phyloP scores from a whole-genome alignment of 2,888 invertebrate genomes.

The Amphimallon solstitiale region DNA sequence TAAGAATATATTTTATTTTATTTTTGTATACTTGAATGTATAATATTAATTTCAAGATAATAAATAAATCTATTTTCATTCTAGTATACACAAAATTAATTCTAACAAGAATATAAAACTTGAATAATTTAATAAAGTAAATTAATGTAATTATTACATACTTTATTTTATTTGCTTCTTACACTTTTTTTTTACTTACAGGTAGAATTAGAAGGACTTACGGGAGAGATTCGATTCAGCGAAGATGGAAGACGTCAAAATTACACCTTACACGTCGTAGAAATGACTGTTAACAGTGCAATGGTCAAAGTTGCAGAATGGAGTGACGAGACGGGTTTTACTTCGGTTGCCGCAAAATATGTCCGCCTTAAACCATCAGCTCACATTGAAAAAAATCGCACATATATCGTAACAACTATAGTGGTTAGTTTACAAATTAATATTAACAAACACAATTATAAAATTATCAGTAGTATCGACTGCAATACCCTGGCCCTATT shows the following conservation, averaged over 20 bases:
- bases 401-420: conserved; percentile 87
- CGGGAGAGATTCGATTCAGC: conserved; percentile 90
- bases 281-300: conserved; percentile 93
- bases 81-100: no score
- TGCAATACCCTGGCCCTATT: no score
- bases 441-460: background rate
- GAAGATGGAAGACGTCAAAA: conserved; percentile 89
- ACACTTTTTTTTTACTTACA: conserved; percentile 61
- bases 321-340: conserved; percentile 83
- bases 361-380: conserved; percentile 75
- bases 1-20: no score
- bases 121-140: no score
- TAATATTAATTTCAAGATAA: no score
- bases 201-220: conserved; percentile 91
- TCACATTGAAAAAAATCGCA: conserved; percentile 82
- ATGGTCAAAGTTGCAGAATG: conserved; percentile 93
- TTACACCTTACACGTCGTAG: conserved; percentile 89
- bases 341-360: conserved; percentile 79
- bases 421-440: conserved; percentile 66
- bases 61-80: no score
- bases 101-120: no score
- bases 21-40: no score
- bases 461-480: no score
- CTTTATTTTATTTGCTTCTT: background rate
- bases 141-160: no score